Evolutionary conservation across 1,140 invertebrate genomes (phyloP).

Genomic region (Lucilia cuprina): DNA sequence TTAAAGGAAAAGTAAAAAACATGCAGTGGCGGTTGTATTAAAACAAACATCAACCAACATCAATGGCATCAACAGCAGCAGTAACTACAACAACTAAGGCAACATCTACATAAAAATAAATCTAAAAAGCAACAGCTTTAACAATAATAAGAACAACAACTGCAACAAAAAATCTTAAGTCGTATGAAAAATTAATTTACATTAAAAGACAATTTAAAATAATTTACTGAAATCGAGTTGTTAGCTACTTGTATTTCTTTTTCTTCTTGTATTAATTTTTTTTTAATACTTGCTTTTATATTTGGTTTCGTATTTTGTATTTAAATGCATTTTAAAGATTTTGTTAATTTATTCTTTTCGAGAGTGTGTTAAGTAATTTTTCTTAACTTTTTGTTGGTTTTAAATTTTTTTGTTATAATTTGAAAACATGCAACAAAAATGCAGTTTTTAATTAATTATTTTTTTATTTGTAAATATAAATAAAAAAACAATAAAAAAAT

Average conservation of each 20-base stretch:
- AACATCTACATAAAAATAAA: neutral
- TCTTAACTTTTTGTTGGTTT: neutral
- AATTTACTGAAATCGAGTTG: slow-evolving; percentile 45
- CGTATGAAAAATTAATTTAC: slow-evolving; percentile 59
- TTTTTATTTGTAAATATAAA: neutral
- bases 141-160: slow-evolving; percentile 12
- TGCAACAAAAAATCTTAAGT: slow-evolving; percentile 15
- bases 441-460: neutral
- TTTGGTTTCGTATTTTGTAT: neutral
- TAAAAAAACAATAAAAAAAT: neutral
- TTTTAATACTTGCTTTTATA: neutral
- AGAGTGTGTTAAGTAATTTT: neutral
- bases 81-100: neutral
- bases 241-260: slow-evolving; percentile 27
- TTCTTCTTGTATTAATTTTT: neutral
- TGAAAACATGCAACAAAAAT: neutral
- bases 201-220: slow-evolving; percentile 62
- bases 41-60: slow-evolving; percentile 20
- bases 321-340: slow-evolving; percentile 11
- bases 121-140: neutral
- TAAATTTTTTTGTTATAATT: neutral
- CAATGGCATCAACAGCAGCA: neutral
- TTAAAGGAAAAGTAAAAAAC: slow-evolving; percentile 12
- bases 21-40: slow-evolving; percentile 16
- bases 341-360: slow-evolving; percentile 20